These are phyloP conservation scores for Oegoconia quadripuncta DNA, from an alignment of 2,888 invertebrate species.

Conservation along the genomic window DNA sequence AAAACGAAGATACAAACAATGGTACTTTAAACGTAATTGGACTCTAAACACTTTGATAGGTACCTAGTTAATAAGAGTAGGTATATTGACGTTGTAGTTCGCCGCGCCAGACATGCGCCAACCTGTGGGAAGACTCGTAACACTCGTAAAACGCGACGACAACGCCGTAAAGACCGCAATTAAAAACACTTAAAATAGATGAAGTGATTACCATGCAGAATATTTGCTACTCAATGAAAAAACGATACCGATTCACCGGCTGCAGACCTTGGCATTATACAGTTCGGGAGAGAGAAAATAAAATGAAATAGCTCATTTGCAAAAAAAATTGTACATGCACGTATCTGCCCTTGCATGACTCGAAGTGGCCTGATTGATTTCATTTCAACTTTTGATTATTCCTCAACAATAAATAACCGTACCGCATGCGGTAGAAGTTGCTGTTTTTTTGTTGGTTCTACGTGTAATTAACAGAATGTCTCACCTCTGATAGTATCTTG, in stretches of 20 bases:
- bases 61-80: too few species aligned
- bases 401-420: slow-evolving; percentile 35
- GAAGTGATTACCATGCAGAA: slow-evolving; percentile 49
- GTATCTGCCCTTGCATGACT: slow-evolving; percentile 29
- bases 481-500: slow-evolving; percentile 17
- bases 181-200: slow-evolving; percentile 62
- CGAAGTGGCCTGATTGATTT: slow-evolving; percentile 41
- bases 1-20: too few species aligned
- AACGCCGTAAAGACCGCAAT: slow-evolving; percentile 49
- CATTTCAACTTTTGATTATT: slow-evolving; percentile 36
- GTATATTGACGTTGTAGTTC: slow-evolving; percentile 30
- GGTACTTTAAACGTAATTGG: too few species aligned
- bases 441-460: slow-evolving; percentile 12
- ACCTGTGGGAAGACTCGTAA: slow-evolving; percentile 29
- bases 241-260: slow-evolving; percentile 23
- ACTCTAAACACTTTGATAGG: too few species aligned
- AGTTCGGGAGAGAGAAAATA: slow-evolving; percentile 16
- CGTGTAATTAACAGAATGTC: slow-evolving; percentile 18
- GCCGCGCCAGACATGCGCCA: slow-evolving; percentile 18
- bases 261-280: slow-evolving; percentile 41
- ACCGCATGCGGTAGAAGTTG: slow-evolving; percentile 14
- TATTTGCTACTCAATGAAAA: slow-evolving; percentile 32
- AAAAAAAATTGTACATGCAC: slow-evolving; percentile 14
- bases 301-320: slow-evolving; percentile 15
- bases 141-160: slow-evolving; percentile 40